Evolutionary conservation across 1,140 invertebrate genomes (phyloP).

Genomic region (Apocrypta bakeri): DNA sequence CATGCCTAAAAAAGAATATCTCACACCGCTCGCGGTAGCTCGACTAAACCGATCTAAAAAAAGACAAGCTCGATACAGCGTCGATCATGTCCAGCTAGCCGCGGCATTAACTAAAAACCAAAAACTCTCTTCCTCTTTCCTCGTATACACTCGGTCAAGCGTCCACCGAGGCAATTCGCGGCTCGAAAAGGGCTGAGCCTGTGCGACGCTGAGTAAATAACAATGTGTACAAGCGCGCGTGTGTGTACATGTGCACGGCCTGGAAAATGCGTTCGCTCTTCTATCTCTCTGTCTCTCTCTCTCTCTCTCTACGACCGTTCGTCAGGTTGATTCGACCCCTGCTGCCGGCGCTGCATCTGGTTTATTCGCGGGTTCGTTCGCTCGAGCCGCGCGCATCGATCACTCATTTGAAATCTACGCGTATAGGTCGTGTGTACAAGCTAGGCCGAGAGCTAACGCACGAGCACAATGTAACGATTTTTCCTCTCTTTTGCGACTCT

Average conservation of each 20-base stretch:
- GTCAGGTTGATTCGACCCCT: neutral
- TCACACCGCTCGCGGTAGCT: neutral
- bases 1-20: neutral
- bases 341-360: neutral
- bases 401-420: constrained; percentile 21
- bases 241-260: neutral
- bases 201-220: neutral
- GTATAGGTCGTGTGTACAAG: neutral
- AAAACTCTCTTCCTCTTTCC: neutral
- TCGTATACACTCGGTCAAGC: neutral
- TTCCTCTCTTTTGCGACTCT: neutral
- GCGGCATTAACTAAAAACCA: constrained; percentile 1
- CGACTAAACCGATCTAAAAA: neutral
- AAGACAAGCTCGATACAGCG: neutral
- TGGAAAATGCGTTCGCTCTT: constrained; percentile 11
- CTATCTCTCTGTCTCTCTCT: neutral
- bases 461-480: neutral
- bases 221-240: neutral
- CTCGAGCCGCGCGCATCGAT: constrained; percentile 6
- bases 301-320: neutral
- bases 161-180: constrained; percentile 12
- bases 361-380: constrained; percentile 3
- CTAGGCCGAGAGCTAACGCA: neutral
- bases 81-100: neutral
- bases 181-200: constrained; percentile 4